Base-by-base conservation (phyloP, 2,113 vertebrate genomes). In the Istiophorus platypterus region DNA sequence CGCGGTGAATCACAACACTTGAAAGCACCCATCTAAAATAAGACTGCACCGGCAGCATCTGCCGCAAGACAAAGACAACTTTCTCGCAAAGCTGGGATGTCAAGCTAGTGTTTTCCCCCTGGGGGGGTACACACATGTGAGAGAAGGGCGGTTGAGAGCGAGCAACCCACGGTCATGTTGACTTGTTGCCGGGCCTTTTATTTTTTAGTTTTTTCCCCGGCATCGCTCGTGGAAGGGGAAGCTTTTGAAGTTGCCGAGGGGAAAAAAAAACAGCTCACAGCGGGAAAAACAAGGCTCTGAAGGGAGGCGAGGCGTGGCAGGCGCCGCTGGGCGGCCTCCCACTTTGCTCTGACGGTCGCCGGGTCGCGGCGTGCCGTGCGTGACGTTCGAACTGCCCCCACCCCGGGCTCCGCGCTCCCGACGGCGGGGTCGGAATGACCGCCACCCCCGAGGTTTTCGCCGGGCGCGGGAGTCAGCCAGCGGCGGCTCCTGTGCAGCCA, bases 181-280 rank as follows among this genome's bases (percentile, higher is more conserved):
- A 92, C 90, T 91, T 80, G 84, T 85, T 88, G 90, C 84, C 9
- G 72, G 79, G 70, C 63, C 61, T 85, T n/a, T n/a, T n/a, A n/a
- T n/a, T n/a, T n/a, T n/a, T n/a, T n/a, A n/a, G n/a, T n/a, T n/a
- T n/a, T n/a, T n/a, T 85, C 78, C 77, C 64, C 59, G 54, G 76
- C 73, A 5, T 75, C 14, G 56, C 75, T 87, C 80, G 88, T 81
- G 87, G 85, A 88, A 89, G 89, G 84, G 83, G 74, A 9, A 79
- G n/a, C n/a, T 87, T 94, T 92, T 94, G 93, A 93, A 93, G 92
- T 85, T 82, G 78, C 79, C 22, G 26, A 65, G 62, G n/a, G n/a
- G n/a, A n/a, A n/a, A n/a, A n/a, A 49, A 86, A 87, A 88, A 90
- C 69, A 81, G 78, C 91, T 89, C 88, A 81, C 78, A 91, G 85